A percentile compares a stretch with the other conserved stretches of the same genome.
phyloP scores from a whole-genome alignment of 2,797 vertebrate genomes.

The Tolypeutes matacus region DNA sequence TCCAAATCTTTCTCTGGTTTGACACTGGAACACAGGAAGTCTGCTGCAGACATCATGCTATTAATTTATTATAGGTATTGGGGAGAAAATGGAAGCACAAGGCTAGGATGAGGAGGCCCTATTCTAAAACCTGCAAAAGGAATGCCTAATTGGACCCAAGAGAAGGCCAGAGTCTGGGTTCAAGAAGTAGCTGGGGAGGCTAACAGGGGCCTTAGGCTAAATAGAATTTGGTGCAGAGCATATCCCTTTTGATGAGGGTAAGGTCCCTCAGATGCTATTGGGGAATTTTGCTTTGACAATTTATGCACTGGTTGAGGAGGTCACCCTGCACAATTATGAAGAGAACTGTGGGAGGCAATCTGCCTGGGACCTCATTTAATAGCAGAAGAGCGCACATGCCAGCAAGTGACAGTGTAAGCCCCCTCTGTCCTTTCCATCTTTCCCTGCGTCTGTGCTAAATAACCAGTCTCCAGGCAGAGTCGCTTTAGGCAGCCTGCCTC shows the following conservation, averaged over 20 bases:
- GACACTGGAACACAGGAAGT: neutral
- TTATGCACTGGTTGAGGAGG: no score
- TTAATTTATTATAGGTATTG: neutral
- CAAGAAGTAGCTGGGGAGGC: neutral
- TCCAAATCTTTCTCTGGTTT: neutral
- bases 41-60: neutral
- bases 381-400: neutral
- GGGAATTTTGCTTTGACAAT: neutral
- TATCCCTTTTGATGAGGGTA: neutral
- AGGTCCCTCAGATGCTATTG: neutral
- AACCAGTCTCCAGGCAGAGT: neutral
- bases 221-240: neutral
- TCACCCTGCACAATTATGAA: neutral
- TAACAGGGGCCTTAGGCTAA: neutral
- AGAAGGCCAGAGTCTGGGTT: slow-evolving; percentile 4
- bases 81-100: neutral
- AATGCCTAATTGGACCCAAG: neutral
- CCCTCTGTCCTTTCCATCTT: neutral
- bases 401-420: neutral
- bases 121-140: neutral
- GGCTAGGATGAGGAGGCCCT: neutral
- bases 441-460: neutral
- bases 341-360: neutral
- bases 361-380: neutral
- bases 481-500: no score